Conservation (phyloP, 2,888 invertebrate species). For the Leptopilina drosophilae region DNA sequence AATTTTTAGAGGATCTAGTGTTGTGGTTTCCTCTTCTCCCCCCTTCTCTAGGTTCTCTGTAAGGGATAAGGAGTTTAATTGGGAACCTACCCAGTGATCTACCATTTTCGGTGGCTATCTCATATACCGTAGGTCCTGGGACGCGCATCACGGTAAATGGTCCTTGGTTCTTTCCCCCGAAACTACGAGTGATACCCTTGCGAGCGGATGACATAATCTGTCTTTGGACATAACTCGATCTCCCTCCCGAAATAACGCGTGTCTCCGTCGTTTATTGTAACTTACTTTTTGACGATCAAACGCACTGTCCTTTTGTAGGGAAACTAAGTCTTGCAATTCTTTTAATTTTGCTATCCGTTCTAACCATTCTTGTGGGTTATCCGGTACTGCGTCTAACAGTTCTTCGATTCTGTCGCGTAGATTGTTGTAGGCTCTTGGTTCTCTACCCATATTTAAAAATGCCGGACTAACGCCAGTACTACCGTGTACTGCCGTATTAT, state of each 20-base stretch:
- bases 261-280: not conserved
- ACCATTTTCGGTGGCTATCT: not conserved
- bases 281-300: not conserved
- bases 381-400: not conserved
- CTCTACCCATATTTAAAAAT: slow-evolving; percentile 1
- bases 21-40: not conserved
- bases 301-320: not conserved
- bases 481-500: not conserved
- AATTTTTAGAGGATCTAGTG: no score
- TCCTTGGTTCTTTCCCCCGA: not conserved
- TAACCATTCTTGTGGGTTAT: not conserved
- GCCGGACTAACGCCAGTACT: not conserved
- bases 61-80: not conserved
- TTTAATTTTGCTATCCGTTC: not conserved
- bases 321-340: not conserved
- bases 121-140: not conserved
- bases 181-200: not conserved
- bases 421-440: not conserved
- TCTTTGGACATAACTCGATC: not conserved
- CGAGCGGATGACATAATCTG: not conserved
- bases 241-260: not conserved
- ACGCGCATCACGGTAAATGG: not conserved
- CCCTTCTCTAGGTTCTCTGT: not conserved
- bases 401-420: not conserved
- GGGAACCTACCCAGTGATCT: not conserved